Percentiles rank a stretch among this genome's conserved stretches.
Evolutionary conservation across 53 echinoderm and acorn worm genomes (phyloP).

Genomic region (Astropecten irregularis): DNA sequence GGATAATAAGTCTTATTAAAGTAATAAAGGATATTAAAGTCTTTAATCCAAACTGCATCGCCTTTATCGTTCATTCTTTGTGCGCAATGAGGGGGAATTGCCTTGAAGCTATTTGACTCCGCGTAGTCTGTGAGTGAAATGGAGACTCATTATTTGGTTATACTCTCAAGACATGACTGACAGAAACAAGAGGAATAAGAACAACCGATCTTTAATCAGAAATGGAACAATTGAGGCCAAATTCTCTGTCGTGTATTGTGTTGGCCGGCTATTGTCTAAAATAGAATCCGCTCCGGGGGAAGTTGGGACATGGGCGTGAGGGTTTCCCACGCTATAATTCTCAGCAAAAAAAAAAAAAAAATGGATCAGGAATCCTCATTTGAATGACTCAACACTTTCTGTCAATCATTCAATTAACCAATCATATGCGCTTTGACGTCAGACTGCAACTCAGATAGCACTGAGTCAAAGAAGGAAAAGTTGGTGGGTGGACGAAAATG

Average conservation of each 20-base stretch:
- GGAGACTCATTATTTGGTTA: neutral
- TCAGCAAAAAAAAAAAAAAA: no score
- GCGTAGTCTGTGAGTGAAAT: constrained; percentile 1
- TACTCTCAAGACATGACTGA: neutral
- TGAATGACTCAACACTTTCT: no score
- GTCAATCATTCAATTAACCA: neutral
- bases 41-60: neutral
- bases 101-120: constrained; percentile 31
- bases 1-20: neutral
- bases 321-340: neutral
- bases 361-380: no score
- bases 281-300: neutral
- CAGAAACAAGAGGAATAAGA: neutral
- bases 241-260: neutral
- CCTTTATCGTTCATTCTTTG: constrained; percentile 16
- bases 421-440: no score
- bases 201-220: neutral
- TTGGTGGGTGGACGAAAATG: no score
- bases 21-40: no score
- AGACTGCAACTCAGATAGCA: no score
- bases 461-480: no score
- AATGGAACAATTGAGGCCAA: neutral
- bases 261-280: neutral
- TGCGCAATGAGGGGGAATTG: neutral
- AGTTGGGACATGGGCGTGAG: neutral